Percentiles rank a stretch among this genome's conserved stretches.
Conservation (phyloP, 1,140 invertebrate species). For the Asobara japonica region DNA sequence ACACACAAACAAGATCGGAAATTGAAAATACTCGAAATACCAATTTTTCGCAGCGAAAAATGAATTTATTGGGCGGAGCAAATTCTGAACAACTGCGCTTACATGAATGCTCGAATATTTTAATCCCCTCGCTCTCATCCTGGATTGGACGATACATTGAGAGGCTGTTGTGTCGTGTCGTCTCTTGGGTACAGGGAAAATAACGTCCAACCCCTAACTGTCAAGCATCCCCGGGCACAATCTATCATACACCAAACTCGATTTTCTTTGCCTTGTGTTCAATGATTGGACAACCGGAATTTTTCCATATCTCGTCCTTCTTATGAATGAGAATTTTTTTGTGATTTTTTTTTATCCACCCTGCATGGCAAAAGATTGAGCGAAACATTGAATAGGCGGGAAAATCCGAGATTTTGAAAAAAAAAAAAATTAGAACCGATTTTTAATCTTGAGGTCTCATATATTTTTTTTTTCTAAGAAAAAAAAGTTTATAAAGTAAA, state of each 20-base stretch:
- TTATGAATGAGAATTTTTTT: too few species aligned
- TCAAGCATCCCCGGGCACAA: constrained; percentile 5
- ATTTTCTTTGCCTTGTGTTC: background rate
- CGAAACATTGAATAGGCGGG: too few species aligned
- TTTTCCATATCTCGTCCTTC: too few species aligned
- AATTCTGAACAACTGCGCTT: background rate
- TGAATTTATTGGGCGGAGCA: constrained; percentile 14
- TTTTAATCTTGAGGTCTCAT: too few species aligned
- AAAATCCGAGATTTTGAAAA: too few species aligned
- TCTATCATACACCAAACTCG: constrained; percentile 16
- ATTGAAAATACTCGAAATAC: too few species aligned
- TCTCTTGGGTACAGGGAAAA: constrained; percentile 7
- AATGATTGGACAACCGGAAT: constrained; percentile 25
- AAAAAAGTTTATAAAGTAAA: too few species aligned
- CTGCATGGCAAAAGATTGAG: too few species aligned
- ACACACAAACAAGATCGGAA: too few species aligned
- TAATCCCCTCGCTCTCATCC: constrained; percentile 38
- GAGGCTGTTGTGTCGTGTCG: background rate
- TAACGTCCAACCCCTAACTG: constrained; percentile 6
- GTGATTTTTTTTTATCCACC: too few species aligned
- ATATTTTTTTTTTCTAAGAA: too few species aligned
- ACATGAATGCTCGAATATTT: background rate
- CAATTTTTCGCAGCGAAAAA: background rate
- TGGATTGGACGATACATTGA: constrained; percentile 47
- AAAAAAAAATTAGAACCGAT: too few species aligned